phyloP scores from a whole-genome alignment of 2,797 vertebrate species.

The Vespertilio murinus region DNA sequence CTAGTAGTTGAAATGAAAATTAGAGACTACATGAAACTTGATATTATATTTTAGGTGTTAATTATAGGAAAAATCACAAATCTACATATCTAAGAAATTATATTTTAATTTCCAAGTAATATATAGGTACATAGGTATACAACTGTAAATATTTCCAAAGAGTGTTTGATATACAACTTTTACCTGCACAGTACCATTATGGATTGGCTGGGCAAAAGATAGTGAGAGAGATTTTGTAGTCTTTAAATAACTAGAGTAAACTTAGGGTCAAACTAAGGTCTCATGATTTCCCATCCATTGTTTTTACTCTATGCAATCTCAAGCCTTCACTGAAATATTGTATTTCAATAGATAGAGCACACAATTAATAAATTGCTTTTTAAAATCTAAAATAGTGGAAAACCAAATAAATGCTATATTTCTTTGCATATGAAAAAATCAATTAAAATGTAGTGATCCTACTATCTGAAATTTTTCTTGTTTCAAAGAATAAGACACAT shows the following conservation, averaged over 20 bases:
- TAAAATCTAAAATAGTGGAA: not conserved
- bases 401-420: not conserved
- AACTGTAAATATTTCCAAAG: not conserved
- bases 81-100: not conserved
- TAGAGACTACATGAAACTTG: not conserved
- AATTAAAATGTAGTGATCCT: not conserved
- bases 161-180: not conserved
- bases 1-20: not conserved
- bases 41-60: not conserved
- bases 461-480: not conserved
- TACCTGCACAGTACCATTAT: not conserved
- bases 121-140: not conserved
- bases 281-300: not conserved
- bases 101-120: not conserved
- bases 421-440: not conserved
- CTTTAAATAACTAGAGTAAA: conserved; percentile 10
- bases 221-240: not conserved
- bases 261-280: not conserved
- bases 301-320: not conserved
- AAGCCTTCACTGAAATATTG: not conserved
- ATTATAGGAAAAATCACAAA: not conserved
- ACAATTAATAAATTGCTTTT: not conserved
- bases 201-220: not conserved
- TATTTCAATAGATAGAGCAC: not conserved
- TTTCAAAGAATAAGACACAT: not conserved